phyloP scores from a whole-genome alignment of 2,113 vertebrate species.

The Cygnus atratus region DNA sequence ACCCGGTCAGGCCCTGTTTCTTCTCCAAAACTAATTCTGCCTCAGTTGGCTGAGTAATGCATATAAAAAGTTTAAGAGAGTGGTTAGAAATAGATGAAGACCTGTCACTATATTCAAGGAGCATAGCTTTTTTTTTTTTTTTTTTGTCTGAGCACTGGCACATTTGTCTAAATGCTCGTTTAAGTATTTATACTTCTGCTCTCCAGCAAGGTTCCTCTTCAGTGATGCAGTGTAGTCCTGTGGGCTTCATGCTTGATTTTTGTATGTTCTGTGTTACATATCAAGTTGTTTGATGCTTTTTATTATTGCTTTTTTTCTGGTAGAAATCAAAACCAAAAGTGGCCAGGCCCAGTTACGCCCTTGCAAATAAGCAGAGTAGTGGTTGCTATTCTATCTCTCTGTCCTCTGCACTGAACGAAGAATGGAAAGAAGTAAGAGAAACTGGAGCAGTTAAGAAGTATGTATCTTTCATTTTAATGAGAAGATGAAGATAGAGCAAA shows the following conservation, averaged over 20 bases:
- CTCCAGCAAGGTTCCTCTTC: neutral
- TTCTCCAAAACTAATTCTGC: neutral
- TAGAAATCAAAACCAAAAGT: slow-evolving; percentile 68
- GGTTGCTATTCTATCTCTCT: slow-evolving; percentile 83
- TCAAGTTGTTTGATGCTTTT: neutral
- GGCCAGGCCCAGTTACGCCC: slow-evolving; percentile 76
- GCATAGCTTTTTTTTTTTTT: neutral
- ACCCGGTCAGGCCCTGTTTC: neutral
- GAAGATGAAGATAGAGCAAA: neutral
- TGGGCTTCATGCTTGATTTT: neutral
- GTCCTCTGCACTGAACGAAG: slow-evolving; percentile 74
- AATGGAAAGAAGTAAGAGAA: slow-evolving; percentile 83
- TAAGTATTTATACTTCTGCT: neutral
- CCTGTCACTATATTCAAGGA: neutral
- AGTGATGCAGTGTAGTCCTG: neutral
- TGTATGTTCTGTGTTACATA: neutral
- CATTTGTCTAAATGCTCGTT: neutral
- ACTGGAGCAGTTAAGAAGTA: slow-evolving; percentile 83
- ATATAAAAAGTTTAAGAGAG: neutral
- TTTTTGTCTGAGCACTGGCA: neutral
- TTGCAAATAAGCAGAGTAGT: slow-evolving; percentile 80
- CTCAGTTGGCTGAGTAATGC: neutral
- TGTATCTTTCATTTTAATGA: slow-evolving; percentile 30
- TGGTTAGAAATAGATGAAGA: neutral
- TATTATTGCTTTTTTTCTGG: slow-evolving; percentile 1